Evolutionary conservation across 2,113 vertebrate species (phyloP).

Genomic region (Alligator mississippiensis): DNA sequence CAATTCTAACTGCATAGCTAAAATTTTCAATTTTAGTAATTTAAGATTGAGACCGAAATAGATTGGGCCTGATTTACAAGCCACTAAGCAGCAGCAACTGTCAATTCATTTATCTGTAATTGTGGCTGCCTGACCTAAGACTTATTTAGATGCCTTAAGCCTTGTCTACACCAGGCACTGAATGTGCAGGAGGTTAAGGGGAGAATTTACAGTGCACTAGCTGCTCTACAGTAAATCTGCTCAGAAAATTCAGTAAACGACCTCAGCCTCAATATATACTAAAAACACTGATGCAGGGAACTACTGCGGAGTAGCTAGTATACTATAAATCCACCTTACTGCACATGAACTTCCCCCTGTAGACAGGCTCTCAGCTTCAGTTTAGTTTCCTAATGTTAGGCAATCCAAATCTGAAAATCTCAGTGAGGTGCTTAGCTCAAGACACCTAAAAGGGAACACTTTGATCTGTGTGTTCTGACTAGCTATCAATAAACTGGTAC

Average conservation of each 20-base stretch:
- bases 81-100: background rate
- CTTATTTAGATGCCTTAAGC: accelerated
- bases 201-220: background rate
- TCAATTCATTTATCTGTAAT: background rate
- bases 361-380: background rate
- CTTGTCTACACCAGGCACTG: background rate
- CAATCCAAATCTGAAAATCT: background rate
- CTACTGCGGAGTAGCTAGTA: background rate
- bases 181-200: background rate
- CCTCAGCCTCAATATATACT: background rate
- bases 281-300: background rate
- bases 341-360: background rate
- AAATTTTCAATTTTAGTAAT: background rate
- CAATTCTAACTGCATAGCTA: background rate
- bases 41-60: background rate
- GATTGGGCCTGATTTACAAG: background rate
- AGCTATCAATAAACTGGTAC: background rate
- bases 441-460: accelerated
- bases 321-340: background rate
- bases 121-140: background rate
- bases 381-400: background rate
- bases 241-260: background rate
- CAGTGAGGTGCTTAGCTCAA: background rate
- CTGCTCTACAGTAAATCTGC: background rate
- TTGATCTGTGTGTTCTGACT: accelerated